Conservation (phyloP, 2,888 invertebrate genomes). For the Ophion slaviceki region DNA sequence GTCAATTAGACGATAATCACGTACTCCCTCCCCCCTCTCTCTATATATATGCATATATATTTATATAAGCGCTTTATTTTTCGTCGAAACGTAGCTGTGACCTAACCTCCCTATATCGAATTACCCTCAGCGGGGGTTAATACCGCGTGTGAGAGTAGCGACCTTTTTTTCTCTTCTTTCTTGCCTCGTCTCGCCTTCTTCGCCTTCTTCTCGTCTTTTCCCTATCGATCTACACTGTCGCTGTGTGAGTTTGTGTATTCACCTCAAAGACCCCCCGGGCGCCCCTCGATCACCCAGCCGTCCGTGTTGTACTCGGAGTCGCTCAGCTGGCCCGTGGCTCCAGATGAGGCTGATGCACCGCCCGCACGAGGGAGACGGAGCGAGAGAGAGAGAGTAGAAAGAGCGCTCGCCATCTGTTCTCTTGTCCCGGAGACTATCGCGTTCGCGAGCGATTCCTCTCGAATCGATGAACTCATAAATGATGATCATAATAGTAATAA, state of each 20-base stretch:
- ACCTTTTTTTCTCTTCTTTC: neutral
- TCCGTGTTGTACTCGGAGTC: slow-evolving; percentile 25
- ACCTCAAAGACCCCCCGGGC: neutral
- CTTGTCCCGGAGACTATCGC: neutral
- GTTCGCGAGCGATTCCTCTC: slow-evolving; percentile 4
- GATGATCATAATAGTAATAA: neutral
- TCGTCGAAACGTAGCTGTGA: neutral
- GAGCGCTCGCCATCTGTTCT: slow-evolving; percentile 62
- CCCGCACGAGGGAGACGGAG: neutral
- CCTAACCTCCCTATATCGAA: neutral
- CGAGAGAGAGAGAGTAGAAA: neutral
- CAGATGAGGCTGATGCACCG: slow-evolving; percentile 48
- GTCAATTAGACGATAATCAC: neutral
- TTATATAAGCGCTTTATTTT: neutral
- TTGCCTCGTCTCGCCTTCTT: neutral
- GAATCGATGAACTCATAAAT: neutral
- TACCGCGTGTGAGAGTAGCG: neutral
- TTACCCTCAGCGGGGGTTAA: neutral
- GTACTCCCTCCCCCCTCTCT: neutral
- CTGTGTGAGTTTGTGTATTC: neutral
- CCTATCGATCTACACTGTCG: slow-evolving; percentile 10
- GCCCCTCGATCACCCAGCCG: neutral
- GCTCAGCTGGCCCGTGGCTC: slow-evolving; percentile 65
- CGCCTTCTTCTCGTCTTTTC: neutral
- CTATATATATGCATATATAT: neutral